Percentiles rank a stretch among this genome's conserved stretches.
These are phyloP conservation scores for Caradrina kadenii DNA, from an alignment of 2,888 invertebrate genomes.

Conservation along the genomic window DNA sequence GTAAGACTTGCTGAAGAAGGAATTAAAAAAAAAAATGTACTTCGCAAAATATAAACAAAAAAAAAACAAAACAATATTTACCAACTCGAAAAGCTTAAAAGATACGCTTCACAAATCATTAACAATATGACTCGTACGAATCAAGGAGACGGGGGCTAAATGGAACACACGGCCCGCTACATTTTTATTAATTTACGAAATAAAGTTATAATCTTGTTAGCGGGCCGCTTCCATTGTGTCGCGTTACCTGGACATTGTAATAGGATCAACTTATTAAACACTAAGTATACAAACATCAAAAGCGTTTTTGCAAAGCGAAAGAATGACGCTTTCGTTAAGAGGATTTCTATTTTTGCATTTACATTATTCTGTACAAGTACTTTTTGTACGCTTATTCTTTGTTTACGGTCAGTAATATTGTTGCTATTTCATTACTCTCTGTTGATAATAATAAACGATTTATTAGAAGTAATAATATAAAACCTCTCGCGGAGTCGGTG, in stretches of 20 bases:
- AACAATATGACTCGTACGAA: slow-evolving; percentile 66
- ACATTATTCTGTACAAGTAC: slow-evolving; percentile 50
- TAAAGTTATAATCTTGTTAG: slow-evolving; percentile 90
- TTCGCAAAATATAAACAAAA: not conserved
- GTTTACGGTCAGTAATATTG: slow-evolving; percentile 48
- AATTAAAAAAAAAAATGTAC: too few species aligned
- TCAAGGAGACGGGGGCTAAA: slow-evolving; percentile 67
- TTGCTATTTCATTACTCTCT: slow-evolving; percentile 49
- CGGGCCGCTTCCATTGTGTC: slow-evolving; percentile 84
- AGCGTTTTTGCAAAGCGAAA: slow-evolving; percentile 82
- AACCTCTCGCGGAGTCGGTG: slow-evolving; percentile 59
- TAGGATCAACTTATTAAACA: slow-evolving; percentile 91
- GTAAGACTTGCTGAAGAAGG: too few species aligned
- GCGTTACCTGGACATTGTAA: slow-evolving; percentile 89
- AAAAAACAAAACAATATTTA: slow-evolving; percentile 12
- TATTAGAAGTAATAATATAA: slow-evolving; percentile 62
- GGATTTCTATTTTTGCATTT: slow-evolving; percentile 78
- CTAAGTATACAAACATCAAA: slow-evolving; percentile 90
- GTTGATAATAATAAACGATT: slow-evolving; percentile 60
- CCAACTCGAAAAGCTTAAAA: slow-evolving; percentile 49
- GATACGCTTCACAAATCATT: slow-evolving; percentile 65
- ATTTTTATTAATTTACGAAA: slow-evolving; percentile 89
- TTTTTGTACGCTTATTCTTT: slow-evolving; percentile 44
- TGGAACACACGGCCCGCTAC: slow-evolving; percentile 79
- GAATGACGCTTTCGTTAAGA: slow-evolving; percentile 85